Conservation (phyloP, 1,140 invertebrate genomes). For the Hormaphis cornu region DNA sequence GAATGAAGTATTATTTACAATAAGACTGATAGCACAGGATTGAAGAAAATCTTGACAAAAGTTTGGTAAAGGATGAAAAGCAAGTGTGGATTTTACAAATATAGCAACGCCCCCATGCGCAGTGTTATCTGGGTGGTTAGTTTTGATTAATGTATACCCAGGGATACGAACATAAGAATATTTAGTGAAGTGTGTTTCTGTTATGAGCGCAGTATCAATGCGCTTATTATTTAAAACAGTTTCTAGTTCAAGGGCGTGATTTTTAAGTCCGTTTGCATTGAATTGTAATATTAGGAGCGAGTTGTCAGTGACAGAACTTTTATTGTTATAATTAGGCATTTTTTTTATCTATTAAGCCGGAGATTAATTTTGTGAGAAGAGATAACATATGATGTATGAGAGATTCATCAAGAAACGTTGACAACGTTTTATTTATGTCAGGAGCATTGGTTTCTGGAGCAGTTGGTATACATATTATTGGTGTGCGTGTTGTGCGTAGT, state of each 20-base stretch:
- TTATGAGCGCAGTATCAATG: conserved; percentile 36
- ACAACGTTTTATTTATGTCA: background rate
- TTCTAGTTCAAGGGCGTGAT: conserved; percentile 34
- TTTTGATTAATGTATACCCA: background rate
- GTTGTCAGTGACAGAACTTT: background rate
- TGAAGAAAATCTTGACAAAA: background rate
- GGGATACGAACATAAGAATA: background rate
- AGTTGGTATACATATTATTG: too few species aligned
- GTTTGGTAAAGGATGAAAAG: background rate
- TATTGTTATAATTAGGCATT: background rate
- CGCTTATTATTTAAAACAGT: conserved; percentile 33
- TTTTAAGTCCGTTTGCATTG: conserved; percentile 35
- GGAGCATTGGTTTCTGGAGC: background rate
- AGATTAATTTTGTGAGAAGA: background rate
- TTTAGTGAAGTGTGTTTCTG: conserved; percentile 34
- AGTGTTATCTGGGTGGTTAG: conserved; percentile 7
- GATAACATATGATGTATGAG: background rate
- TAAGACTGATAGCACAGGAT: conserved; percentile 11
- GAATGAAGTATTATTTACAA: background rate
- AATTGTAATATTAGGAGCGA: conserved; percentile 9
- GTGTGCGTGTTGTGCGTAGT: background rate
- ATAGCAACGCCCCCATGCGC: conserved; percentile 7
- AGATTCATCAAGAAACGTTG: background rate
- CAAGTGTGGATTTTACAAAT: background rate
- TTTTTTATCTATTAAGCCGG: conserved; percentile 23